Evolutionary conservation across 2,113 vertebrate species (phyloP).

Genomic region (Odontophorus gujanensis): DNA sequence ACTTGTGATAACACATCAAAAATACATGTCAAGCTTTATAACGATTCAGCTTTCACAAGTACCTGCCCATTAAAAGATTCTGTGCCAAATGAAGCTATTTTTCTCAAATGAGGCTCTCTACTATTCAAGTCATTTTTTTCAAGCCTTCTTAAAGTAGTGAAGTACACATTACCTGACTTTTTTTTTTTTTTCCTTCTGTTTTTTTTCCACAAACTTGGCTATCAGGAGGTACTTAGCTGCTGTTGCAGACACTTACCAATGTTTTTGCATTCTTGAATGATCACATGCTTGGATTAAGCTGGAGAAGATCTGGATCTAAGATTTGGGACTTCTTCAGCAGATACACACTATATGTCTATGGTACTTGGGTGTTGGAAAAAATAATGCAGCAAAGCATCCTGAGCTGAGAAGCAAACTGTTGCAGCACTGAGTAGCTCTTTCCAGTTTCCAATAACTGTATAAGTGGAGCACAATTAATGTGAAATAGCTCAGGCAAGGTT

Average conservation of each 20-base stretch:
- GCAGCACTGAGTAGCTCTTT: neutral
- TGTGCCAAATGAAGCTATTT: neutral
- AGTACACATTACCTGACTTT: neutral
- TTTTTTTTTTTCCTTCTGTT: neutral
- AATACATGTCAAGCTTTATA: neutral
- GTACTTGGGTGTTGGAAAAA: neutral
- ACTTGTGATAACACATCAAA: neutral
- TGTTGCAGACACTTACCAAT: neutral
- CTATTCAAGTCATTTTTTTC: neutral
- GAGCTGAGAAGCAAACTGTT: neutral
- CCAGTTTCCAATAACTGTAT: neutral
- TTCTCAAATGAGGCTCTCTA: neutral
- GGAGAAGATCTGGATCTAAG: neutral
- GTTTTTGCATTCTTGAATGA: neutral
- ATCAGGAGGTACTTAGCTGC: neutral
- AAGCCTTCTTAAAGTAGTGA: neutral
- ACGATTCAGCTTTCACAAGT: fast-evolving
- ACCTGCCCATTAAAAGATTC: neutral
- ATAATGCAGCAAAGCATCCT: neutral
- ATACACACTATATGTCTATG: neutral
- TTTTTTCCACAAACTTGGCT: neutral
- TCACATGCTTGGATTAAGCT: neutral
- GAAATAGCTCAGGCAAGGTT: neutral
- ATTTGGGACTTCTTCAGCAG: neutral
- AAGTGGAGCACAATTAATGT: neutral